Conservation (phyloP, 1,140 invertebrate species). For the Lutraria rhynchaena region DNA sequence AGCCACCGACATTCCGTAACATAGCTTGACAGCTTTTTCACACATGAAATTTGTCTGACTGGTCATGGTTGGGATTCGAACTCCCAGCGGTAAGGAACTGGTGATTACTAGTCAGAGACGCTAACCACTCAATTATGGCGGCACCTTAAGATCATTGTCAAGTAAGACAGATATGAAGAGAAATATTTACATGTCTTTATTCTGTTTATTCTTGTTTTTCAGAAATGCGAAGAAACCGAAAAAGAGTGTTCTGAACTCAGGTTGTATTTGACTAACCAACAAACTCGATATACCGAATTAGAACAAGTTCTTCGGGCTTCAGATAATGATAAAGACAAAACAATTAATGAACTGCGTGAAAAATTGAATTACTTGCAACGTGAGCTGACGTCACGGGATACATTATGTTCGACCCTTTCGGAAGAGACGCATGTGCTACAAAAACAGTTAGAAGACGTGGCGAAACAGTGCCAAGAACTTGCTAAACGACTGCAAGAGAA, state of each 20-base stretch:
- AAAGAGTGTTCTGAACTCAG: background rate
- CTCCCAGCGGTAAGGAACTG: too few relatives aligned
- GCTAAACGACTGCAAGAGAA: constrained; percentile 37
- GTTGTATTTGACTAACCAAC: constrained; percentile 3
- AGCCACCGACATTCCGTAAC: too few relatives aligned
- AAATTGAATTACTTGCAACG: background rate
- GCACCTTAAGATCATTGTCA: too few relatives aligned
- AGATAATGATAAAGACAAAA: constrained; percentile 51
- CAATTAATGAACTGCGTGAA: constrained; percentile 45
- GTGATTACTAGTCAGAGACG: too few relatives aligned
- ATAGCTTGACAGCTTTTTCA: too few relatives aligned
- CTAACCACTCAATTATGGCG: too few relatives aligned
- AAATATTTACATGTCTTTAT: too few relatives aligned
- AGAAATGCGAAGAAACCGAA: constrained; percentile 1
- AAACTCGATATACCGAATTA: constrained; percentile 21
- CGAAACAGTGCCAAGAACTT: constrained; percentile 46
- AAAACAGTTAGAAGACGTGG: constrained; percentile 45
- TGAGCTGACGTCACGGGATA: constrained; percentile 31
- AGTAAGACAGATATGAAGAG: too few relatives aligned
- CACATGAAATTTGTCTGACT: too few relatives aligned
- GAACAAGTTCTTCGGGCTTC: constrained; percentile 40
- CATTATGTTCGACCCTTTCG: background rate
- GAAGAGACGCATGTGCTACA: constrained; percentile 41
- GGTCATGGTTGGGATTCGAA: too few relatives aligned
- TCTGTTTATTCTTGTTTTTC: too few relatives aligned